phyloP scores from a whole-genome alignment of 53 echinoderm and acorn worm species.

The Paracentrotus lividus region DNA sequence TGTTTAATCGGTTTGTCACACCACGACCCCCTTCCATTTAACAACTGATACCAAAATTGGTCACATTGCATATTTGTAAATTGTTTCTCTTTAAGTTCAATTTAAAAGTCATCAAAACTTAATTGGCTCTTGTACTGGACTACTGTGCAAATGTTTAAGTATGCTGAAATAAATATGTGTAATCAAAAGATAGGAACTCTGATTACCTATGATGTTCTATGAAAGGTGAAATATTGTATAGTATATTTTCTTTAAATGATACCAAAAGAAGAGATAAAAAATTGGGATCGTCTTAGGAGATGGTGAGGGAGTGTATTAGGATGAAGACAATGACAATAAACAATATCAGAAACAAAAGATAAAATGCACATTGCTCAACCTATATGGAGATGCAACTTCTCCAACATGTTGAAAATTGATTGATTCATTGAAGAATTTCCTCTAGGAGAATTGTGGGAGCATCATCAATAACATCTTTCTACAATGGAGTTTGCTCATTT shows the following conservation, averaged over 20 bases:
- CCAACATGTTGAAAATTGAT: constrained; percentile 41
- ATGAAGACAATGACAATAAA: not conserved
- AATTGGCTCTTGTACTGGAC: not conserved
- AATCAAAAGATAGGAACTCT: no score
- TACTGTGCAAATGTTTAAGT: not conserved
- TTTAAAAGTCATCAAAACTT: not conserved
- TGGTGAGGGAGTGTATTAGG: not conserved
- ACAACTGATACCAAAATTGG: not conserved
- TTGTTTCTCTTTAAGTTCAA: not conserved
- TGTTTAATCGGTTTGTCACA: not conserved
- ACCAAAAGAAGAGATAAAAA: not conserved
- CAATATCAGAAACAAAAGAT: not conserved
- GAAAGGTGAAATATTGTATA: no score
- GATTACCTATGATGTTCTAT: no score
- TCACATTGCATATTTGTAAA: not conserved
- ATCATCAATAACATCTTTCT: constrained; percentile 33
- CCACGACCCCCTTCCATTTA: not conserved
- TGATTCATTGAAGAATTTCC: constrained; percentile 44
- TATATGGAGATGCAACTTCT: not conserved
- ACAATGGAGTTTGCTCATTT: not conserved
- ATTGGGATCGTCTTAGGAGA: not conserved
- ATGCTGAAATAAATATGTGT: not conserved
- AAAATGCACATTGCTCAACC: not conserved
- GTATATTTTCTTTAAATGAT: no score
- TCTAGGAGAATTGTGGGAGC: constrained; percentile 20